Base-by-base conservation (phyloP, 2,113 vertebrate genomes). In the Isichthys henryi region DNA sequence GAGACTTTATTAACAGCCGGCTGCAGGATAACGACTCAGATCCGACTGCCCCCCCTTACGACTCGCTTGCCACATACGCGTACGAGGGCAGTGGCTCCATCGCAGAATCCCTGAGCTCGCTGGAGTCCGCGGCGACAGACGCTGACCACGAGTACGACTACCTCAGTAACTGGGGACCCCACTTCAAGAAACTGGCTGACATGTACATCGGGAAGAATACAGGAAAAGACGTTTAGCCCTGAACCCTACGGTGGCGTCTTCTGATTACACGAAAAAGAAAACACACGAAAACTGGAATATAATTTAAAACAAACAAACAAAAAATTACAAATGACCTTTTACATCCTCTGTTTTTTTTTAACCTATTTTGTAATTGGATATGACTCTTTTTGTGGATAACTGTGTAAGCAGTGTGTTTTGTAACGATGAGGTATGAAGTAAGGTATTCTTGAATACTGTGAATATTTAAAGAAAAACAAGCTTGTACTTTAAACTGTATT, bases 101-200 rank as follows among this genome's bases (percentile, higher is more conserved):
- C 45, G 97, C 97, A 0, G 97, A 96, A 85, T 97, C 97, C 0
- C 93, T 97, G 93, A 97, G 97, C 88, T 97, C 97, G 0, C 92
- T 97, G 74, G 97, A 97, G 56, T 97, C 97, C 0, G 95, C 94
- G 0, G 95, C 95, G 0, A 95, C 96, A 0, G 97, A 97, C 46
- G 96, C 95, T 88, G 97, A 97, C 93, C 97, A 97, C 89, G 97
- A 96, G 92, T 97, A 97, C 87, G 97, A 97, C 92, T 97, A 97
- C 95, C 96, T 97, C 88, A 95, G 96, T 89, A 96, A 96, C 86
- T 97, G 97, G 97, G 97, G 97, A 0, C 97, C 97, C 7, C 95
- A 95, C 39, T 97, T 97, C 88, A 96, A 97, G 88, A 97, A 97
- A 95, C 93, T 97, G 13, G 97, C 97, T 0, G 97, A 97, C 89